phyloP scores from a whole-genome alignment of 2,113 vertebrate genomes.

The Antechinus flavipes region DNA sequence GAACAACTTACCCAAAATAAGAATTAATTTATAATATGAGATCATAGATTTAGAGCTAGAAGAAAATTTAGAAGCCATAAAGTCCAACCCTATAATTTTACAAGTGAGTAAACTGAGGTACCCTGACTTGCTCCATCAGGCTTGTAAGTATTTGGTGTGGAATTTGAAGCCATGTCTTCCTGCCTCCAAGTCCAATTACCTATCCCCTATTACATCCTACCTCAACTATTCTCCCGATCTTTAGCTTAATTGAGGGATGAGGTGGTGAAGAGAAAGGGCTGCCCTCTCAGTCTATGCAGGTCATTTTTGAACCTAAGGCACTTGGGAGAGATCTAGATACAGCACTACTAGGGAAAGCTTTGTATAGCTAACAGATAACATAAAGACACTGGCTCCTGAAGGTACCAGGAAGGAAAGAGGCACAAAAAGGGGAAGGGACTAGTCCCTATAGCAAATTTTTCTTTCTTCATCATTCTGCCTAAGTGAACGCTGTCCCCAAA shows the following conservation, averaged over 20 bases:
- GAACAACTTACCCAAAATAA: neutral
- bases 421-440: neutral
- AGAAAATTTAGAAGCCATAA: neutral
- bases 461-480: neutral
- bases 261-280: neutral
- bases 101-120: neutral
- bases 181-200: neutral
- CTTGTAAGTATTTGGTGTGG: neutral
- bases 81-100: neutral
- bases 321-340: neutral
- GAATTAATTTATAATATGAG: neutral
- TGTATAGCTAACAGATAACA: neutral
- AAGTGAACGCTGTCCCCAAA: neutral
- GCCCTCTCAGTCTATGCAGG: neutral
- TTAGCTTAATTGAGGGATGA: neutral
- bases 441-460: neutral
- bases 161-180: neutral
- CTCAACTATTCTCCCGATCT: neutral
- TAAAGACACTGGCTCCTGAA: neutral
- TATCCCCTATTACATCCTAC: neutral
- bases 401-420: neutral
- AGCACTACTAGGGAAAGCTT: neutral
- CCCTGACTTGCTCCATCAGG: neutral
- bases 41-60: neutral
- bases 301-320: neutral